A percentile compares a stretch with the other conserved stretches of the same genome.
Conservation (phyloP, 2,888 invertebrate species). For the Drosophila aldrichi region DNA sequence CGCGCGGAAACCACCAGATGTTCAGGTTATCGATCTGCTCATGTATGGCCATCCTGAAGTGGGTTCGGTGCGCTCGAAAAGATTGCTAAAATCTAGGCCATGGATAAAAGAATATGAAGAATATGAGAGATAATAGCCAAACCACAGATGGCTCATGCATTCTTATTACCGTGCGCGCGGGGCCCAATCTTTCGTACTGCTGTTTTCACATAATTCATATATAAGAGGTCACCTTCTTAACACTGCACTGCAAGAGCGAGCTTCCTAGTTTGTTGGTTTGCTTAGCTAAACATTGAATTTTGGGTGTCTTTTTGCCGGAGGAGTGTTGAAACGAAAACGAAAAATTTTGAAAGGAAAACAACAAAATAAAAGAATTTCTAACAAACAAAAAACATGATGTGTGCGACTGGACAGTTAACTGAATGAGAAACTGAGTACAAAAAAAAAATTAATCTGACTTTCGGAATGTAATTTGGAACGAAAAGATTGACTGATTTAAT, state of each 20-base stretch:
- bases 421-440: constrained; percentile 39
- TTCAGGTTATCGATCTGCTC: constrained; percentile 81
- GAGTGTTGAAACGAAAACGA: constrained; percentile 66
- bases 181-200: constrained; percentile 37
- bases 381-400: constrained; percentile 69
- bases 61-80: constrained; percentile 31
- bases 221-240: constrained; percentile 30
- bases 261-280: constrained; percentile 23
- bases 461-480: not conserved
- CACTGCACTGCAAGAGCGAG: constrained; percentile 51
- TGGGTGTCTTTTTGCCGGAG: constrained; percentile 59
- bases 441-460: not conserved
- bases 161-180: constrained; percentile 61
- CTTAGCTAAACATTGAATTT: constrained; percentile 74
- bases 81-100: constrained; percentile 39
- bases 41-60: constrained; percentile 74
- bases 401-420: constrained; percentile 58
- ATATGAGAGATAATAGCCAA: not conserved
- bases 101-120: not conserved
- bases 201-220: constrained; percentile 69
- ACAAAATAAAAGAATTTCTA: constrained; percentile 63
- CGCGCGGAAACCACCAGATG: constrained; percentile 87
- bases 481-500: constrained; percentile 3
- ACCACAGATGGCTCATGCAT: not conserved
- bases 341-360: constrained; percentile 60